Evolutionary conservation across 2,797 vertebrate genomes (phyloP), one percentile per base, ranked within the genome.

Genomic region (Zenarchopterus dispar): DNA sequence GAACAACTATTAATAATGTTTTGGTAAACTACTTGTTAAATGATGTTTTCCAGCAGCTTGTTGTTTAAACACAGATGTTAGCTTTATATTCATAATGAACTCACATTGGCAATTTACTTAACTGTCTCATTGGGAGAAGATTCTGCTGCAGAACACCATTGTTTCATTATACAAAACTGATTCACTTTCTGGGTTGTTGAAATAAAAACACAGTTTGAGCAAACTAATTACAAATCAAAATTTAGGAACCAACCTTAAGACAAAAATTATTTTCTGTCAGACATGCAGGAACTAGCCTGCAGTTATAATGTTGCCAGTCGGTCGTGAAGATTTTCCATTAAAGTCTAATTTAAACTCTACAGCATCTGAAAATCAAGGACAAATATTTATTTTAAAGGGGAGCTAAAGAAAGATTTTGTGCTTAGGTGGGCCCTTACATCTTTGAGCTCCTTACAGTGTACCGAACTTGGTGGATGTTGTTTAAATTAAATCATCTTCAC

Each of bases 71-170:
- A 58, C 28, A 63, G 6, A 51, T 7, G 48, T 66, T 42, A 64
- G 5, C 49, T 58, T 48, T 52, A 65, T 82, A 75, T 54, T 28
- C 44, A 63, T 76, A 61, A 55, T 62, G 66, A 78, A 69, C 33
- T 63, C 62, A 62, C 26, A 22, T 4, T 28, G 23, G 50, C 59
- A 67, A 62, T 79, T 82, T 63, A 65, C 77, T 58, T n/a, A 23
- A 43, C 47, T 44, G 44, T 46, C 61, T 78, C 26, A 62, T 78
- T 73, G 62, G 22, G 33, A 36, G 36, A 4, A 39, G 36, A 39
- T 15, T 39, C 36, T 39, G 13, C 36, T 15, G 36, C 3, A 39
- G 36, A 39, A 39, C 3, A 39, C 16, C 2, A 24, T 65, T 57
- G 65, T 71, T 63, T 65, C 48, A 54, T 72, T 62, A 63, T 41